Evolutionary conservation across 2,888 invertebrate genomes (phyloP).

Genomic region (Spialia ferax): DNA sequence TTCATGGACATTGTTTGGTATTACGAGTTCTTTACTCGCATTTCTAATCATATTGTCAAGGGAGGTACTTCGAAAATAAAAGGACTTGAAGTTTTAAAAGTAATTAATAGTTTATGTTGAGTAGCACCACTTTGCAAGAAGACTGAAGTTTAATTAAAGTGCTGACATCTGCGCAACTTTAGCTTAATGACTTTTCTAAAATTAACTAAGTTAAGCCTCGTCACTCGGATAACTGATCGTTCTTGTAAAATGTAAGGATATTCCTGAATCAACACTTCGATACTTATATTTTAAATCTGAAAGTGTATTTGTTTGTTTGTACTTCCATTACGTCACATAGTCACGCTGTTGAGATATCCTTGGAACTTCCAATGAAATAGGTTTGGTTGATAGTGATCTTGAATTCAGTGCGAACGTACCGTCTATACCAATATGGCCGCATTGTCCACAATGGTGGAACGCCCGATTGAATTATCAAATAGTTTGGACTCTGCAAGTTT

Average conservation of each 20-base stretch:
- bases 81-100: not conserved
- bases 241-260: slow-evolving; percentile 5
- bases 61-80: not conserved
- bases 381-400: slow-evolving; percentile 16
- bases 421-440: slow-evolving; percentile 10
- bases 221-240: slow-evolving; percentile 12
- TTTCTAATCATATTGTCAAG: not conserved
- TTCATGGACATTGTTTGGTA: too few relatives aligned
- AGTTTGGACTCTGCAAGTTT: slow-evolving; percentile 10
- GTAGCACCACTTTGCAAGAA: slow-evolving; percentile 18
- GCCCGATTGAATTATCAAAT: slow-evolving; percentile 17
- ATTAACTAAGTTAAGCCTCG: slow-evolving; percentile 28
- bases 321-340: too few relatives aligned
- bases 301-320: too few relatives aligned
- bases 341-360: not conserved
- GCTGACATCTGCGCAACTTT: slow-evolving; percentile 31
- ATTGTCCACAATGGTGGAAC: slow-evolving; percentile 8
- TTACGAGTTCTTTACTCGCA: too few relatives aligned
- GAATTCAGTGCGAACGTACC: slow-evolving; percentile 5
- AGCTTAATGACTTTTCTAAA: slow-evolving; percentile 25
- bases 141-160: slow-evolving; percentile 32
- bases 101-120: slow-evolving; percentile 24
- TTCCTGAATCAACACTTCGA: not conserved
- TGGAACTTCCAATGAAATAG: slow-evolving; percentile 2
- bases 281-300: too few relatives aligned